Base-by-base conservation (phyloP, 2,797 vertebrate species). In the Champsocephalus gunnari region DNA sequence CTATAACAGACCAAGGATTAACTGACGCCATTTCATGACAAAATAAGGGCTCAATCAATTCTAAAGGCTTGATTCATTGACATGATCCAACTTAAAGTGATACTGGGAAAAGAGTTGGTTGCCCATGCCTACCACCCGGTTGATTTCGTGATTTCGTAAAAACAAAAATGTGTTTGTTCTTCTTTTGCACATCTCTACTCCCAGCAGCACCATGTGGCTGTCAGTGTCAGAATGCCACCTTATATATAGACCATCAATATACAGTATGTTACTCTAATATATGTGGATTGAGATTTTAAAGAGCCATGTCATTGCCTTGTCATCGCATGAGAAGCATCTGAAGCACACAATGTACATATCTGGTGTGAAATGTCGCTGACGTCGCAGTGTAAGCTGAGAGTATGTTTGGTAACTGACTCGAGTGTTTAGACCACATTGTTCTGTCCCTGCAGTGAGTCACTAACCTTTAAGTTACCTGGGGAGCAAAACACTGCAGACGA, bases 381-480 rank as follows among this genome's bases (percentile, higher is more conserved):
- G 0, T 38, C 34, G 61, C n/a, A 44, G 24, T 64, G 89, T 89
- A 91, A 91, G 50, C 16, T 50, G 91, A 92, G 89, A 78, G 19
- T 66, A 12, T 79, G 79, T 81, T 82, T 81, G 83, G 82, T 80
- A 86, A 86, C 71, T 51, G 80, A 87, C 71, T 66, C 82, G 9
- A 5, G 77, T 69, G 10, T 68, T 79, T 66, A 59, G 76, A 67
- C 74, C 73, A 73, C 79, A 90, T 92, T 91, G 89, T 90, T 72
- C 71, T 76, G 81, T 81, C 68, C 5, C 77, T 19, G 64, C 74
- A 65, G 7, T 80, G 82, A 87, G 55, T 87, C 80, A 84, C 73
- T 61, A 44, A 84, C 83, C 71, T 82, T 44, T 3, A 48, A 28
- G 88, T 90, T 87, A 87, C 88, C 88, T 71, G 85, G 87, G 75